These are phyloP conservation scores for Poeciliopsis gracilis DNA, from an alignment of 2,797 vertebrate genomes.

Conservation along the genomic window DNA sequence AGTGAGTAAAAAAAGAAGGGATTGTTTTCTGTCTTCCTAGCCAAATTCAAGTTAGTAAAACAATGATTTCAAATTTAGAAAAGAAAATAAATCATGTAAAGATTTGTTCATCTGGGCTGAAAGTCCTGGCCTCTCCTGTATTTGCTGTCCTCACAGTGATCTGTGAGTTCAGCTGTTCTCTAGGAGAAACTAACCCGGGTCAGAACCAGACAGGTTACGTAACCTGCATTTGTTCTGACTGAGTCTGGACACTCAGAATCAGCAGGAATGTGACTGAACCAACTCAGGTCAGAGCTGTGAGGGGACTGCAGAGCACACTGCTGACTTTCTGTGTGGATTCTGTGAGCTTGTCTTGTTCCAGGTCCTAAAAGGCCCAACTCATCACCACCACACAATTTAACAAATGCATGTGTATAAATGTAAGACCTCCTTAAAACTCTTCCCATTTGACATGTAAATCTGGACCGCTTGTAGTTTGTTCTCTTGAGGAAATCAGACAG, in stretches of 20 bases:
- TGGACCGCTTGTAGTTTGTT: conserved; percentile 1
- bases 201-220: neutral
- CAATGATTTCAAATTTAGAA: neutral
- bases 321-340: neutral
- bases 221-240: neutral
- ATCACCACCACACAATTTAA: neutral
- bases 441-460: conserved; percentile 8
- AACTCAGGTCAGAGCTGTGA: neutral
- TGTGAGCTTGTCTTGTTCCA: neutral
- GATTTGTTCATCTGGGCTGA: neutral
- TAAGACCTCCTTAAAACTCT: neutral
- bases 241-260: neutral
- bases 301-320: neutral
- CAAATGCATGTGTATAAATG: neutral
- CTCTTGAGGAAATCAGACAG: conserved; percentile 13
- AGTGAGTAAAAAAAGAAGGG: neutral
- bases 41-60: neutral
- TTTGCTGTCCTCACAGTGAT: neutral
- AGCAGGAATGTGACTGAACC: neutral
- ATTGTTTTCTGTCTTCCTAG: neutral
- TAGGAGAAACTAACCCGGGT: neutral
- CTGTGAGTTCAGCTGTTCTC: neutral
- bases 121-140: neutral
- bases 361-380: neutral
- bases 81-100: neutral